Conservation (phyloP, 2,888 invertebrate genomes). For the Andrena praecox region DNA sequence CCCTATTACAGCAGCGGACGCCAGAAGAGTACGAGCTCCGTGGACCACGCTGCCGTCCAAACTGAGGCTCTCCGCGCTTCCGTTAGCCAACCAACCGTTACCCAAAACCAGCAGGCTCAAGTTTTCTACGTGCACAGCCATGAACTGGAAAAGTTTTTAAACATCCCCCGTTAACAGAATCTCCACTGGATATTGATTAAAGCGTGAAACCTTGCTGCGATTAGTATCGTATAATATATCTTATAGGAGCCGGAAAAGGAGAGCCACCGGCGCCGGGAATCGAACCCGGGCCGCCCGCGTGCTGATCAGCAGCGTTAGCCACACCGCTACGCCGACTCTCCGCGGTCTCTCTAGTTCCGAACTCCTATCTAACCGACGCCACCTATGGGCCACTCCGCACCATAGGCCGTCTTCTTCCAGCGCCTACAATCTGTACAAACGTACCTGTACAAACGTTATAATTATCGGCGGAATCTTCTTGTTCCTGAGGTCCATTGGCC, state of each 20-base stretch:
- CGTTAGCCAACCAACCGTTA: constrained; percentile 90
- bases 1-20: constrained; percentile 89
- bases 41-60: constrained; percentile 90
- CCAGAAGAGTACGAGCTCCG: constrained; percentile 89
- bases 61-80: constrained; percentile 89
- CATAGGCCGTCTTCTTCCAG: too few relatives aligned
- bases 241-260: too few relatives aligned
- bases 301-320: too few relatives aligned
- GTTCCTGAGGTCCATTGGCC: constrained; percentile 89
- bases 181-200: neutral
- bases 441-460: constrained; percentile 93
- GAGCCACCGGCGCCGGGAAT: too few relatives aligned
- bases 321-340: too few relatives aligned
- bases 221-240: neutral
- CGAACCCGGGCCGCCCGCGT: too few relatives aligned
- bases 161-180: constrained; percentile 1
- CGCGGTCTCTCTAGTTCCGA: too few relatives aligned
- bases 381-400: too few relatives aligned
- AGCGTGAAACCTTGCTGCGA: too few relatives aligned
- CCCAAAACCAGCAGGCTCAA: constrained; percentile 88
- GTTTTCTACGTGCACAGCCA: constrained; percentile 93
- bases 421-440: neutral
- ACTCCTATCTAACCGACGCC: too few relatives aligned
- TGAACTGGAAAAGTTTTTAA: constrained; percentile 87
- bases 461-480: constrained; percentile 92